Evolutionary conservation across 1,140 invertebrate species (phyloP).

Genomic region (Halesus radiatus): DNA sequence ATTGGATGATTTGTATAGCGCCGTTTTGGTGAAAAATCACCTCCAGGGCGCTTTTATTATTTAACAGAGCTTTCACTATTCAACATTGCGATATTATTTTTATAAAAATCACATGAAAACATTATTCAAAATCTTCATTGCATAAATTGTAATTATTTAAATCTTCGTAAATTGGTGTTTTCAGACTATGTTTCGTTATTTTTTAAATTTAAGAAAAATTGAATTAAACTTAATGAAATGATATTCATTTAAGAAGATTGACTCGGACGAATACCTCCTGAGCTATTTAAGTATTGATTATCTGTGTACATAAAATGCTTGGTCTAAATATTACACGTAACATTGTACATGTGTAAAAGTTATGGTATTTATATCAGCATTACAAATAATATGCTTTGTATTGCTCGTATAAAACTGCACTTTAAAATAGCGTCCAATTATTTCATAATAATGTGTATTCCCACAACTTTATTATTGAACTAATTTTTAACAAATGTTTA

Average conservation of each 20-base stretch:
- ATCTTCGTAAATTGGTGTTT: slow-evolving; percentile 8
- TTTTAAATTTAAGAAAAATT: slow-evolving; percentile 4
- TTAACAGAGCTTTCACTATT: no score
- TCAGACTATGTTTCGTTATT: slow-evolving; percentile 6
- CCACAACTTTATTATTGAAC: slow-evolving; percentile 5
- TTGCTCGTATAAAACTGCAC: not conserved
- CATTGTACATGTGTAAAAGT: slow-evolving; percentile 1
- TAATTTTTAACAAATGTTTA: slow-evolving; percentile 2
- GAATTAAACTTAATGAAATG: not conserved
- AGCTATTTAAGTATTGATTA: not conserved
- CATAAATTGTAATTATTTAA: no score
- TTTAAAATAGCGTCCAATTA: slow-evolving; percentile 11
- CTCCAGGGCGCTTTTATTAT: no score
- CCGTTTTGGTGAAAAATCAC: no score
- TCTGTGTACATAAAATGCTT: slow-evolving; percentile 28
- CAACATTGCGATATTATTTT: no score
- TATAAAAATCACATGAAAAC: no score
- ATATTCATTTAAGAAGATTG: slow-evolving; percentile 14
- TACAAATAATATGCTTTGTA: not conserved
- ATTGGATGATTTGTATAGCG: no score
- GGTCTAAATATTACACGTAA: slow-evolving; percentile 20
- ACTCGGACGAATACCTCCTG: not conserved
- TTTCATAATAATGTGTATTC: not conserved
- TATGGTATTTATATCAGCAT: slow-evolving; percentile 16
- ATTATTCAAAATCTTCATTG: no score